These are phyloP conservation scores for Cervus canadensis DNA, from an alignment of 2,113 vertebrate genomes.

Conservation along the genomic window DNA sequence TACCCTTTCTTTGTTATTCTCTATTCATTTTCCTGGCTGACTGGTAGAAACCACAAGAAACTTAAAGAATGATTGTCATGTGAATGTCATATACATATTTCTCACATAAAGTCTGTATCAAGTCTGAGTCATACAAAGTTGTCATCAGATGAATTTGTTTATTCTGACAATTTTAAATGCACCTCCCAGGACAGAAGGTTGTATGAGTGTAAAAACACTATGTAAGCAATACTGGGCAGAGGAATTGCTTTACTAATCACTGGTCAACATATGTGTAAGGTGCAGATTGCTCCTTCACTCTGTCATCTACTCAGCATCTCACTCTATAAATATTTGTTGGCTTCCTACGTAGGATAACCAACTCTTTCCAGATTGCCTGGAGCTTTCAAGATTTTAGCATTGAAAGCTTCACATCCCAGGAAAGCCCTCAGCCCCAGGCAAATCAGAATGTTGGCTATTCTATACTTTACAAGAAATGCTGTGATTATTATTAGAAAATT, in stretches of 20 bases:
- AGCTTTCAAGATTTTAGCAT: not conserved
- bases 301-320: not conserved
- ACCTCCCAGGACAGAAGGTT: not conserved
- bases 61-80: not conserved
- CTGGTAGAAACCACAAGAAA: not conserved
- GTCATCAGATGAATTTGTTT: not conserved
- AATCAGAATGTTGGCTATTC: not conserved
- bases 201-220: not conserved
- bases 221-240: accelerated
- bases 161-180: not conserved
- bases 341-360: not conserved
- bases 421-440: not conserved
- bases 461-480: not conserved
- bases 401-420: not conserved
- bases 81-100: not conserved
- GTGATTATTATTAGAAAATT: not conserved
- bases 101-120: not conserved
- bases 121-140: not conserved
- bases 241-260: not conserved
- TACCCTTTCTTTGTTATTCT: not conserved
- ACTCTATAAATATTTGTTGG: not conserved
- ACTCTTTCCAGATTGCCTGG: not conserved
- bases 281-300: not conserved
- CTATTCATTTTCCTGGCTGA: not conserved
- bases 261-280: too few relatives aligned